Percentiles rank a stretch among this genome's conserved stretches.
These are phyloP conservation scores for Disparrhopalites patrizii DNA, from an alignment of 2,888 invertebrate genomes.

Conservation along the genomic window DNA sequence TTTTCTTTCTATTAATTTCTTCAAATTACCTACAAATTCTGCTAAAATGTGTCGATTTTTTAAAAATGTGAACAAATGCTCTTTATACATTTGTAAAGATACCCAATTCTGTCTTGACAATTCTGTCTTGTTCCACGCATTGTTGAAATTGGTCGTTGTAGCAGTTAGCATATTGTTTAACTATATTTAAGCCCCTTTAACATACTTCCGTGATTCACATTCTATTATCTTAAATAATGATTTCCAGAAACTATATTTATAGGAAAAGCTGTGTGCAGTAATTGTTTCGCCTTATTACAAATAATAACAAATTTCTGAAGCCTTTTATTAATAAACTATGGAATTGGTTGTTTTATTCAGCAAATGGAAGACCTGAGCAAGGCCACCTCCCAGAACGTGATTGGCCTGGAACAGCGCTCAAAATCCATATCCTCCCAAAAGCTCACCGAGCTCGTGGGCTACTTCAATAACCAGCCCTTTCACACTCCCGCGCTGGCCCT, in stretches of 20 bases:
- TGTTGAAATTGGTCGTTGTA: too few species aligned
- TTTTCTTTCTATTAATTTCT: too few species aligned
- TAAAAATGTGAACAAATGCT: too few species aligned
- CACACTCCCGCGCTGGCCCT: conserved; percentile 68
- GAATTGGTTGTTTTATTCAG: too few species aligned
- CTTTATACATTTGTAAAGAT: too few species aligned
- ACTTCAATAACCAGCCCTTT: conserved; percentile 72
- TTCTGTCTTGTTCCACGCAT: too few species aligned
- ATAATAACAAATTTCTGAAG: neutral
- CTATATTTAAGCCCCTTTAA: too few species aligned
- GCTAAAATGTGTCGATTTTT: too few species aligned
- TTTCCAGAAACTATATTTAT: neutral
- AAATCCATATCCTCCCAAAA: neutral
- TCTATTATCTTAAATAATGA: neutral
- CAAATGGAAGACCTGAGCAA: conserved; percentile 25
- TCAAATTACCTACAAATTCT: too few species aligned
- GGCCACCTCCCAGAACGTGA: conserved; percentile 39
- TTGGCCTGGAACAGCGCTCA: conserved; percentile 38
- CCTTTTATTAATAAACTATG: too few species aligned
- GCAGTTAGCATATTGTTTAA: too few species aligned
- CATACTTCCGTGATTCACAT: neutral
- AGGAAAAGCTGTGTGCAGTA: neutral
- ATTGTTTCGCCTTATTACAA: neutral
- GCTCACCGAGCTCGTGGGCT: neutral
- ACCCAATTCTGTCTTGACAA: too few species aligned